Conservation (phyloP, 2,888 invertebrate species). For the Euplexia lucipara region DNA sequence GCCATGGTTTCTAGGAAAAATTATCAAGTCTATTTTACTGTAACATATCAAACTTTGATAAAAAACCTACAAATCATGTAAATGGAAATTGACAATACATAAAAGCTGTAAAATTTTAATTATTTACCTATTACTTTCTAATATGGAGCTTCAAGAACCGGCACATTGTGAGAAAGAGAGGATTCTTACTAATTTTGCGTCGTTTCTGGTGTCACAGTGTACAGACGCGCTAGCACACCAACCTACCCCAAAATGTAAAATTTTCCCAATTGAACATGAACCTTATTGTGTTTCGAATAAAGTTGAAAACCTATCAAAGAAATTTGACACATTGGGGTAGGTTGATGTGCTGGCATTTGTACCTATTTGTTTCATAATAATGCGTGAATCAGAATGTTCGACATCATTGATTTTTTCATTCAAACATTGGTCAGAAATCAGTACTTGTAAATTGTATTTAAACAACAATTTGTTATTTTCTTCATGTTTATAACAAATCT, state of each 20-base stretch:
- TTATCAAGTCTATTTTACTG: neutral
- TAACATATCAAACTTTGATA: neutral
- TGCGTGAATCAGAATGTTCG: neutral
- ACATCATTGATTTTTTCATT: slow-evolving; percentile 6
- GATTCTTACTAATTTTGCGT: too few relatives aligned
- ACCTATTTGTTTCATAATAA: slow-evolving; percentile 11
- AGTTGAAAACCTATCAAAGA: too few relatives aligned
- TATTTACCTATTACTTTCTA: slow-evolving; percentile 12
- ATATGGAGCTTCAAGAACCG: slow-evolving; percentile 19
- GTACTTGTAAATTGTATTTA: slow-evolving; percentile 31
- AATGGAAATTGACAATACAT: slow-evolving; percentile 37
- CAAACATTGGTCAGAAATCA: slow-evolving; percentile 49
- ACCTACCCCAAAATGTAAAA: too few relatives aligned
- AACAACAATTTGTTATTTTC: slow-evolving; percentile 4
- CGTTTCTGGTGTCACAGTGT: too few relatives aligned
- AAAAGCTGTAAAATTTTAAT: slow-evolving; percentile 18
- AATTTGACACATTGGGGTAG: too few relatives aligned
- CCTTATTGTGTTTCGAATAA: too few relatives aligned
- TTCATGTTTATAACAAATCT: slow-evolving; percentile 25
- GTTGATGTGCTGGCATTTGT: too few relatives aligned
- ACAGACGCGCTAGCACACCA: too few relatives aligned
- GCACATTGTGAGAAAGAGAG: neutral
- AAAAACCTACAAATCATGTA: neutral
- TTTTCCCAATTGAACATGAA: too few relatives aligned
- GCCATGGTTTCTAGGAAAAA: neutral